phyloP scores from a whole-genome alignment of 2,888 invertebrate genomes.

The Loripinus fragilis region DNA sequence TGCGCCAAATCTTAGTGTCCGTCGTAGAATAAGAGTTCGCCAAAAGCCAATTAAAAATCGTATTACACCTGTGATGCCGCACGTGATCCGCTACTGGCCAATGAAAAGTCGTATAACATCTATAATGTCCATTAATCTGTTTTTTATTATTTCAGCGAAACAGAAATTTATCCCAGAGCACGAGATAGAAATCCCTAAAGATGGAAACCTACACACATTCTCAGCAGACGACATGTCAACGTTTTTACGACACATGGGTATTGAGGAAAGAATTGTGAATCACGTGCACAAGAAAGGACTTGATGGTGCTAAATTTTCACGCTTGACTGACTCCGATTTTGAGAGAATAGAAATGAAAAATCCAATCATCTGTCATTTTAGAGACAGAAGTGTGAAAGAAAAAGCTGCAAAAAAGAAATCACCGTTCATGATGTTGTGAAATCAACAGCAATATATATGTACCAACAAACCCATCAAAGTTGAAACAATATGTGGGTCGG shows the following conservation, averaged over 20 bases:
- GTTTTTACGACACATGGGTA: constrained; percentile 74
- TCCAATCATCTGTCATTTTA: constrained; percentile 71
- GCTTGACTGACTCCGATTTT: constrained; percentile 77
- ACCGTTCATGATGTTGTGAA: constrained; percentile 68
- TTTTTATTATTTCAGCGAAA: constrained; percentile 59
- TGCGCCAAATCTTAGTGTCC: too few species aligned
- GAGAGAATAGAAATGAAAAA: constrained; percentile 76
- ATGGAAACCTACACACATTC: constrained; percentile 78
- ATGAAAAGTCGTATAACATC: too few species aligned
- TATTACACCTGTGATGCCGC: too few species aligned
- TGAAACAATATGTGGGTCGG: too few species aligned
- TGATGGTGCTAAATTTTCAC: constrained; percentile 79
- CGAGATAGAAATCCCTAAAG: constrained; percentile 76
- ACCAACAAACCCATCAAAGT: too few species aligned
- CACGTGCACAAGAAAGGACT: constrained; percentile 73
- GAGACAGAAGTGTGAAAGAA: constrained; percentile 64
- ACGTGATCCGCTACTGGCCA: too few species aligned
- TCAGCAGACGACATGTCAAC: constrained; percentile 77
- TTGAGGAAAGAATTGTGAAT: constrained; percentile 74
- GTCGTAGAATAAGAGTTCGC: too few species aligned
- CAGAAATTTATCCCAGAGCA: constrained; percentile 73
- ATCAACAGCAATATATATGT: not conserved
- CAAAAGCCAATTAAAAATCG: too few species aligned
- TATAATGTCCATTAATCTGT: too few species aligned
- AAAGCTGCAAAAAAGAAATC: constrained; percentile 60